These are phyloP conservation scores for Falco novaeseelandiae DNA, from an alignment of 2,797 vertebrate species.

Conservation along the genomic window DNA sequence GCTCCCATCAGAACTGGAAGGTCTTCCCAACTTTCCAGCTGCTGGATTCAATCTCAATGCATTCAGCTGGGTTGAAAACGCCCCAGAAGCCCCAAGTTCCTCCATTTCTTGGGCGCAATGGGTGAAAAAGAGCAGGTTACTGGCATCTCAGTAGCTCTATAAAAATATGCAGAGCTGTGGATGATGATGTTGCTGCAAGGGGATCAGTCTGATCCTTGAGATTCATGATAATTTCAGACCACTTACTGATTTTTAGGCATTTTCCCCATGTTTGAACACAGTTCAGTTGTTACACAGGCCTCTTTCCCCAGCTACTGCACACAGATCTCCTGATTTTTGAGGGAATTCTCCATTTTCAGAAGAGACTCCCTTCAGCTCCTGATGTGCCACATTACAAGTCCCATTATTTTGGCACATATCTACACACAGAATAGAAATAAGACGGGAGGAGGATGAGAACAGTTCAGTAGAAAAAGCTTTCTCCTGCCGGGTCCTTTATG, in stretches of 20 bases:
- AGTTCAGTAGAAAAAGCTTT: not conserved
- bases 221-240: rapidly evolving
- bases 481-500: rapidly evolving
- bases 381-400: too few relatives aligned
- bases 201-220: rapidly evolving
- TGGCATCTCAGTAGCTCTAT: not conserved
- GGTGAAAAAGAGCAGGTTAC: not conserved
- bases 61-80: rapidly evolving
- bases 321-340: not conserved
- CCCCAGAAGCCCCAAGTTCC: not conserved
- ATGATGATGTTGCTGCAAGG: too few relatives aligned
- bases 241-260: not conserved
- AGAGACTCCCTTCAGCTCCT: not conserved
- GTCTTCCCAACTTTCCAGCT: not conserved
- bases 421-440: not conserved
- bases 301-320: not conserved
- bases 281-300: too few relatives aligned
- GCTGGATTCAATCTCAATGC: not conserved
- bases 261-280: not conserved
- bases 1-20: not conserved
- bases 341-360: not conserved
- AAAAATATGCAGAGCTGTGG: rapidly evolving
- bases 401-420: too few relatives aligned
- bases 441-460: not conserved
- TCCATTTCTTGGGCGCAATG: rapidly evolving